These are phyloP conservation scores for Drosophila sordidula DNA, from an alignment of 2,888 invertebrate species.

Conservation along the genomic window DNA sequence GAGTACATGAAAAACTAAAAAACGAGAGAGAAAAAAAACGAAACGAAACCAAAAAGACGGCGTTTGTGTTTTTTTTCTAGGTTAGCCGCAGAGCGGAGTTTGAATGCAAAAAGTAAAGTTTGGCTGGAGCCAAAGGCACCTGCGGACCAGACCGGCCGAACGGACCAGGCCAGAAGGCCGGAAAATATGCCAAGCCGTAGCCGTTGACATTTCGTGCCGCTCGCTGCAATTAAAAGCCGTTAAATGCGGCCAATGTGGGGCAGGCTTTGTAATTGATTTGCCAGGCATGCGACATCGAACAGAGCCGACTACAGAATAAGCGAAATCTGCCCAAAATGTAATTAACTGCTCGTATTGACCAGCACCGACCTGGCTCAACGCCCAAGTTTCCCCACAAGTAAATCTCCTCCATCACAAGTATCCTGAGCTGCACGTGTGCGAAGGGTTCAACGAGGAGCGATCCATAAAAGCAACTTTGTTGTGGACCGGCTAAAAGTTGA, in stretches of 20 bases:
- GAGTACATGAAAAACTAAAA: constrained; percentile 43
- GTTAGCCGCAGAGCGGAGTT: constrained; percentile 62
- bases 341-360: constrained; percentile 28
- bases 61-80: constrained; percentile 58
- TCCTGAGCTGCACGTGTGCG: constrained; percentile 17
- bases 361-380: constrained; percentile 22
- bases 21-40: constrained; percentile 7
- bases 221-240: constrained; percentile 70
- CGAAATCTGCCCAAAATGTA: constrained; percentile 34
- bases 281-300: constrained; percentile 41
- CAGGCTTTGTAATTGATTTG: constrained; percentile 68
- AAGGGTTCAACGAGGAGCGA: constrained; percentile 26
- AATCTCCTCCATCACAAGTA: constrained; percentile 50
- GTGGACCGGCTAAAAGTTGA: constrained; percentile 40
- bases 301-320: constrained; percentile 16
- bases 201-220: constrained; percentile 76
- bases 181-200: constrained; percentile 57
- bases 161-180: constrained; percentile 28
- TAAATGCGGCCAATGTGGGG: constrained; percentile 54
- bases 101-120: constrained; percentile 39
- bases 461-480: constrained; percentile 49
- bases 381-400: constrained; percentile 63
- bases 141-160: constrained; percentile 41
- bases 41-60: constrained; percentile 31
- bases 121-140: constrained; percentile 58